phyloP scores from a whole-genome alignment of 2,888 invertebrate species.

The Chouioia cunea region DNA sequence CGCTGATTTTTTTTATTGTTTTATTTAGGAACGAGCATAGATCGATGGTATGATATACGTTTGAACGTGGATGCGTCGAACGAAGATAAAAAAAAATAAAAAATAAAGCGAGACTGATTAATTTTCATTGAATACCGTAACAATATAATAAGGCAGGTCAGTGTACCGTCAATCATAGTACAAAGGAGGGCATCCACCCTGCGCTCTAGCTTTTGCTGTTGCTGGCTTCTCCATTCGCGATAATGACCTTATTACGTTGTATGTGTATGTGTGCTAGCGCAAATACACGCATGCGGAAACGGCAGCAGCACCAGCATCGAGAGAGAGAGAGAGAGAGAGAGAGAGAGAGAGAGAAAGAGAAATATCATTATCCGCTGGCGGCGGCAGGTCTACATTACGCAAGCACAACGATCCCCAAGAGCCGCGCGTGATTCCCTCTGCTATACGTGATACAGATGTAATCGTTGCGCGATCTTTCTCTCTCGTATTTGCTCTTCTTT shows the following conservation, averaged over 20 bases:
- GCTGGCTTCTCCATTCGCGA: slow-evolving; percentile 11
- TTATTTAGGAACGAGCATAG: too few relatives aligned
- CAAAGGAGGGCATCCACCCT: too few relatives aligned
- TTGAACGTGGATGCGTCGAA: too few relatives aligned
- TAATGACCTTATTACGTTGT: slow-evolving; percentile 33
- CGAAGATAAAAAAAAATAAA: not conserved
- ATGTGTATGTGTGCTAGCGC: slow-evolving; percentile 1
- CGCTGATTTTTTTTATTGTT: too few relatives aligned
- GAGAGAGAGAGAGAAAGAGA: not conserved
- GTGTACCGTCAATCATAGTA: too few relatives aligned
- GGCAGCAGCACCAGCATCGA: too few relatives aligned
- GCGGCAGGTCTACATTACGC: slow-evolving; percentile 8
- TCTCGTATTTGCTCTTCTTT: slow-evolving; percentile 5
- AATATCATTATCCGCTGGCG: slow-evolving; percentile 31
- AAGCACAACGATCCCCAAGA: too few relatives aligned
- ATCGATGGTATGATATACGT: too few relatives aligned
- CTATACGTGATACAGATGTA: slow-evolving; percentile 20
- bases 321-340: too few relatives aligned
- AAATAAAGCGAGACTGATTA: not conserved
- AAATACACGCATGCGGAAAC: too few relatives aligned
- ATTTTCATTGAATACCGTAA: not conserved
- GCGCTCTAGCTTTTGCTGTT: not conserved
- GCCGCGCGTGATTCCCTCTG: not conserved
- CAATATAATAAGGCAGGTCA: too few relatives aligned
- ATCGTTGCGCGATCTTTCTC: slow-evolving; percentile 15